Evolutionary conservation across 2,797 vertebrate genomes (phyloP).

Genomic region (Periparus ater): DNA sequence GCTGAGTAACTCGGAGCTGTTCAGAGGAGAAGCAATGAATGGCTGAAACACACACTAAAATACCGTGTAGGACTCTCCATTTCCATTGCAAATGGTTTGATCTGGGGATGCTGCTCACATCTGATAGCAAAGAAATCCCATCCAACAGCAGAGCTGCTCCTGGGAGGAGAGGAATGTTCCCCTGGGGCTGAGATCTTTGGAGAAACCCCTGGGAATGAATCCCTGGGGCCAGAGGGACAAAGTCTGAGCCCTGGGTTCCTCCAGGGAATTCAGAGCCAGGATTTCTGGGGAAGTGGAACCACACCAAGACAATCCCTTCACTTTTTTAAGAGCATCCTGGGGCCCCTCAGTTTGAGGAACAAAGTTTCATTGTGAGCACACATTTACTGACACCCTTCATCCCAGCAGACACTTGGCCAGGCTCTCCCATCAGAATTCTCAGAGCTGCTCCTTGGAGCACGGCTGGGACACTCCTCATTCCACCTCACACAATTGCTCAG

Average conservation of each 20-base stretch:
- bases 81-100: neutral
- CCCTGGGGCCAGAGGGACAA: fast-evolving
- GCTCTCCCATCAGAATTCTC: fast-evolving
- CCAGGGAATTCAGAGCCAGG: neutral
- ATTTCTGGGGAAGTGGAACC: neutral
- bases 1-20: neutral
- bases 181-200: neutral
- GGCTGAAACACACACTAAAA: fast-evolving
- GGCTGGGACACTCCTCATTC: neutral
- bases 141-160: neutral
- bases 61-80: neutral
- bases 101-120: fast-evolving
- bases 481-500: neutral
- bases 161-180: neutral
- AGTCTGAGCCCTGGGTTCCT: fast-evolving
- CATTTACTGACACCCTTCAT: fast-evolving
- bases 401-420: neutral
- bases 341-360: neutral
- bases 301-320: neutral
- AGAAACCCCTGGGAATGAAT: neutral
- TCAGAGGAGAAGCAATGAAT: neutral
- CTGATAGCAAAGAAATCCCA: neutral
- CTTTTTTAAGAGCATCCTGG: fast-evolving
- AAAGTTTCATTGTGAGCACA: fast-evolving
- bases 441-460: fast-evolving